Evolutionary conservation across 2,113 vertebrate genomes (phyloP).

Genomic region (Callipepla californica): DNA sequence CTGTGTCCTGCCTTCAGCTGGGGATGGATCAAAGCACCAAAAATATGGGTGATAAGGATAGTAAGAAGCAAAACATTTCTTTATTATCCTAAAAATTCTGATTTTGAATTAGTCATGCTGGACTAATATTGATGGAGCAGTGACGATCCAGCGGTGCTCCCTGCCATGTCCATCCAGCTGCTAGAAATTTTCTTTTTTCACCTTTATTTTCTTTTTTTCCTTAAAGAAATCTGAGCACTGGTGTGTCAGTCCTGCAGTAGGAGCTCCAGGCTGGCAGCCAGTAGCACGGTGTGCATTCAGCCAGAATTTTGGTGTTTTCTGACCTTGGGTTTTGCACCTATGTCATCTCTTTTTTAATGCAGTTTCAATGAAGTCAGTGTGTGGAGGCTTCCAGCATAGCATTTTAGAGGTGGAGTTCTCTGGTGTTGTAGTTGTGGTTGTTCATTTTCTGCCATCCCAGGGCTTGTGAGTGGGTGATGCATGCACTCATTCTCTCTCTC

Average conservation of each 20-base stretch:
- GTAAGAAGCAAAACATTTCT: neutral
- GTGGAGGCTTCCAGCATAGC: neutral
- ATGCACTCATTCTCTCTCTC: neutral
- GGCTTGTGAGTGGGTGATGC: neutral
- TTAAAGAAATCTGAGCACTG: neutral
- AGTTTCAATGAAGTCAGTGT: neutral
- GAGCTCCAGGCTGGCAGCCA: too few relatives aligned
- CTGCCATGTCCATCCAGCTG: neutral
- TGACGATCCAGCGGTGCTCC: neutral
- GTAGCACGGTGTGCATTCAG: neutral
- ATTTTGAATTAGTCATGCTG: neutral
- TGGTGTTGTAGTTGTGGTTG: fast-evolving
- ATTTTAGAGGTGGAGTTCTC: neutral
- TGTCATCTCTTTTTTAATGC: neutral
- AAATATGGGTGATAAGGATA: neutral
- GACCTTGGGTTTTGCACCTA: neutral
- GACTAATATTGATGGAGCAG: neutral
- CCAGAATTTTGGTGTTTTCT: neutral
- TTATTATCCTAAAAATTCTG: neutral
- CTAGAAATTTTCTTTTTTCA: neutral
- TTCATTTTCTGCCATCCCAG: fast-evolving
- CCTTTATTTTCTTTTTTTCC: neutral
- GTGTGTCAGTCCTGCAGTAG: too few relatives aligned
- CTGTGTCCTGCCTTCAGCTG: neutral
- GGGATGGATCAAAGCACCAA: too few relatives aligned